Evolutionary conservation across 2,797 vertebrate genomes (phyloP), one percentile per base, ranked within the genome.

Genomic region (Ispidina picta): DNA sequence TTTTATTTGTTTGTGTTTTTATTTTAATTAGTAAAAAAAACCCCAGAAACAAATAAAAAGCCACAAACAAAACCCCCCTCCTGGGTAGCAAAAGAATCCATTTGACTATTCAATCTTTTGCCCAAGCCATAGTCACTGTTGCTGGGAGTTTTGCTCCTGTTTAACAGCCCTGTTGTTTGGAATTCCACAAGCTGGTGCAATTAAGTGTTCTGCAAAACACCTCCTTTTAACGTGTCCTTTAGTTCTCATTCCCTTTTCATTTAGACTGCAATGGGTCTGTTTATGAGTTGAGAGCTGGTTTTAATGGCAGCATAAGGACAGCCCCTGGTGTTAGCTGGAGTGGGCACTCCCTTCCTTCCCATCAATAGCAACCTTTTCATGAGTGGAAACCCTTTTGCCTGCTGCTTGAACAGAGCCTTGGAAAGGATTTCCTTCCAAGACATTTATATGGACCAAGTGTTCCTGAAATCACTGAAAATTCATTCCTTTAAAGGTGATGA

Each of bases 341-440:
- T 26, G 64, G 89, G 60, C 89, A 62, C 91, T 91, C 87, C 89
- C 85, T 94, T 94, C 88, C 80, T 86, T 71, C 69, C 31, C n/a
- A 76, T 60, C 88, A 93, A 93, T 79, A 93, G n/a, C 80, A 87
- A 35, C 28, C 15, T 16, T 81, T 92, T 92, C 73, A 78, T 83
- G 88, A 92, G 75, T 81, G 66, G 76, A 83, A 89, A 73, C 52
- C 41, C 55, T 92, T 91, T 88, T 83, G 60, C 83, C 60, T 82
- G 9, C 74, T 88, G n/a, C 64, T 92, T 84, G 39, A 93, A 72
- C 68, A 55, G 31, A 71, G 68, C 49, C 51, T 91, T 81, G 82
- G 86, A 90, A 94, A 74, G 44, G 37, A 21, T 69, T 89, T 70
- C 46, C 66, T 75, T 86, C 58, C 43, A 31, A 90, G 82, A 41